Conservation (phyloP, 2,113 vertebrate genomes). For the Bos indicus region DNA sequence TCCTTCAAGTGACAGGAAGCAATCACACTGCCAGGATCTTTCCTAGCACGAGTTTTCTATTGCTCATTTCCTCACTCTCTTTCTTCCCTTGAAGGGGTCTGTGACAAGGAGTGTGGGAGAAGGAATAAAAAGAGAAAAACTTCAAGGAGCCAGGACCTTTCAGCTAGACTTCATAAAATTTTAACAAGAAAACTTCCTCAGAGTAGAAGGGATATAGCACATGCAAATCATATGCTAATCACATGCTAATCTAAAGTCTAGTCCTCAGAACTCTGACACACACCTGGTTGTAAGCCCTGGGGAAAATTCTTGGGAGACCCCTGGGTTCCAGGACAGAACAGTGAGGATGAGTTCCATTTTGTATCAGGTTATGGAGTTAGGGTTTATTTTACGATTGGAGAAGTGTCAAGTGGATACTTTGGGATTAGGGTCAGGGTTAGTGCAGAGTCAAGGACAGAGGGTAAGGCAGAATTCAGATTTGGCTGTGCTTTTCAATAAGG, state of each 20-base stretch:
- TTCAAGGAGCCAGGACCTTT: conserved; percentile 67
- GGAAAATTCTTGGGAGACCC: conserved; percentile 43
- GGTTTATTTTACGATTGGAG: not conserved
- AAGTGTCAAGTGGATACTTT: conserved; percentile 3
- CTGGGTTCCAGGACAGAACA: not conserved
- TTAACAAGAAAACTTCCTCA: conserved; percentile 72
- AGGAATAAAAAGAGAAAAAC: conserved; percentile 55
- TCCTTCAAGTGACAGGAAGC: not conserved
- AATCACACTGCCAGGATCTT: not conserved
- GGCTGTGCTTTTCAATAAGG: not conserved
- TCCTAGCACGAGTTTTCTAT: not conserved
- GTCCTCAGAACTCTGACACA: conserved; percentile 41
- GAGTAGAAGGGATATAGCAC: conserved; percentile 45
- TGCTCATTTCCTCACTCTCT: not conserved
- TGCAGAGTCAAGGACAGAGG: not conserved
- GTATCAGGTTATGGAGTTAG: not conserved
- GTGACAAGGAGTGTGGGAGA: conserved; percentile 12
- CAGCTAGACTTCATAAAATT: conserved; percentile 71
- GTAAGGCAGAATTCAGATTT: conserved; percentile 10
- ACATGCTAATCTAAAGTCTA: conserved; percentile 56
- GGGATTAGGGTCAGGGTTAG: not conserved
- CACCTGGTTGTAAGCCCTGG: conserved; percentile 24
- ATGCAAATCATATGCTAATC: conserved; percentile 74
- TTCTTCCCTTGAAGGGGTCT: conserved; percentile 11
- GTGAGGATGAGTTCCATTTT: not conserved